phyloP scores from a whole-genome alignment of 1,140 invertebrate species.

The Calosoma granatense region DNA sequence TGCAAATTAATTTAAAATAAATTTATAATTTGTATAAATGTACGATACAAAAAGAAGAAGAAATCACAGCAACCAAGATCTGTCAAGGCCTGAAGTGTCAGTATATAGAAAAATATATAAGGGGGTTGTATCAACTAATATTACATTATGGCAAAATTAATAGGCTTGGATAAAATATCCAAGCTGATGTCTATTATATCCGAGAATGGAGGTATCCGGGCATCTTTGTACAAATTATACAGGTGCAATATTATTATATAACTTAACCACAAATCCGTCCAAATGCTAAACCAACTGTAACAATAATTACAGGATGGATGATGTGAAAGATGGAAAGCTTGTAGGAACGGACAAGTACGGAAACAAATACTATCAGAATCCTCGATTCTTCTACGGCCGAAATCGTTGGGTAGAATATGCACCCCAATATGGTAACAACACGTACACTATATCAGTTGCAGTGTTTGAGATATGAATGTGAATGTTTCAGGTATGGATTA shows the following conservation, averaged over 20 bases:
- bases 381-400: slow-evolving; percentile 75
- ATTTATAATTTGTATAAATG: no score
- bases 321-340: slow-evolving; percentile 71
- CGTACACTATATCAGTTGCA: no score
- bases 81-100: no score
- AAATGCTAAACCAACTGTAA: slow-evolving; percentile 14
- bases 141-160: slow-evolving; percentile 47
- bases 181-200: slow-evolving; percentile 57
- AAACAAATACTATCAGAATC: slow-evolving; percentile 95
- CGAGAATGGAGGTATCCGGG: slow-evolving; percentile 66
- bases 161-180: slow-evolving; percentile 63
- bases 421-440: slow-evolving; percentile 43
- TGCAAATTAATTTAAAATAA: no score
- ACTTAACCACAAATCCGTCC: slow-evolving; percentile 17
- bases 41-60: no score
- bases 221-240: slow-evolving; percentile 58
- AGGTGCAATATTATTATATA: slow-evolving; percentile 50
- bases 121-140: no score
- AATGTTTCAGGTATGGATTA: slow-evolving; percentile 65
- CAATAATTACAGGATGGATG: slow-evolving; percentile 61
- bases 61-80: no score
- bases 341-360: slow-evolving; percentile 94
- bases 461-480: no score
- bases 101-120: no score
- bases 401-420: slow-evolving; percentile 92